Base-by-base conservation (phyloP, 1,140 invertebrate genomes). In the Leptoteleia sp. region DNA sequence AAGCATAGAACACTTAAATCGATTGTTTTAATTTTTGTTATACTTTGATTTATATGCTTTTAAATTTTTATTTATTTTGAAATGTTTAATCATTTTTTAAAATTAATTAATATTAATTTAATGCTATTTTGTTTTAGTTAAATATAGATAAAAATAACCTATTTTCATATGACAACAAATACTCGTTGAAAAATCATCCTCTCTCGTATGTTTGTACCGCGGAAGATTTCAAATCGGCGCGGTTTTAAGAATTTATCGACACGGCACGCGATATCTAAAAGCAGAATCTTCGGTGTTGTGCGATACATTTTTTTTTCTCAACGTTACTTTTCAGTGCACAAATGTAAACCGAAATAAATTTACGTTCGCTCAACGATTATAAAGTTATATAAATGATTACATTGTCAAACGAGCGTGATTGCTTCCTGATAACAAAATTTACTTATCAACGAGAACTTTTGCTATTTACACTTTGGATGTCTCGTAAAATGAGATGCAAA, bases 371-470 rank as follows among this genome's bases (percentile, higher is more conserved):
- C 22, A 29, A 42, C 37, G 12, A 16, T 50, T 45, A 65, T 65
- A 65, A 52, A 65, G 47, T 65, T 65, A 52, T 40, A 22, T 25
- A n/a, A 38, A 35, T 29, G 25, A 65, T 40, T 65, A 65, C 27
- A 65, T 65, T 47, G 61, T 65, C 61, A 52, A 16, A 33, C 25
- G 47, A 40, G 52, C 61, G 27, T 8, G 61, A 65, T 65, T 47
- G 35, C 22, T 15, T 15, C 0, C 19, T 50, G 61, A 65, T 65
- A 65, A 40, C 27, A 9, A 52, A 42, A 65, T 43, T 31, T 38
- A 43, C 38, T 57, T 57, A 57, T 57, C 54, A 57, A 27, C 5
- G 25, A 29, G 12, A 40, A 33, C 50, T 38, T 27, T 31, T 29
- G 15, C 43, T 57, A 43, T 31, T 43, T 57, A 40, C 27, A 25